phyloP scores from a whole-genome alignment of 2,888 invertebrate genomes.

The Spatulosminthurus flaviceps region DNA sequence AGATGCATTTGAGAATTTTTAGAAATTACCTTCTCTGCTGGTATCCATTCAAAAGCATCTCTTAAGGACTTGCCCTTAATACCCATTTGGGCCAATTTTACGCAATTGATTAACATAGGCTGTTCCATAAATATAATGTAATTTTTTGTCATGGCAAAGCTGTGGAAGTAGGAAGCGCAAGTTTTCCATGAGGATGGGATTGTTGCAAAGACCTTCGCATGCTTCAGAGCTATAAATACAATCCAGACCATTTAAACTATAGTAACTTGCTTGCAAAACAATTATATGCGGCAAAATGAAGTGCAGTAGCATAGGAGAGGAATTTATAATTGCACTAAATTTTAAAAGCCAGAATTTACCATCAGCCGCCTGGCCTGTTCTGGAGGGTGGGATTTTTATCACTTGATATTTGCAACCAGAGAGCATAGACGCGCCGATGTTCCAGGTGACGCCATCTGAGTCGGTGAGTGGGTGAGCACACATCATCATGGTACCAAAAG shows the following conservation, averaged over 20 bases:
- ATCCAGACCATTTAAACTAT: too few relatives aligned
- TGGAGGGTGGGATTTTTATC: constrained; percentile 64
- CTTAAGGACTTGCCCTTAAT: constrained; percentile 66
- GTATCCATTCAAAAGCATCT: constrained; percentile 67
- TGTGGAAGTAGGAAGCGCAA: constrained; percentile 68
- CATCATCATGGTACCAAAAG: constrained; percentile 42
- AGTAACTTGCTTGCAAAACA: background rate
- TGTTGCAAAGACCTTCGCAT: constrained; percentile 65
- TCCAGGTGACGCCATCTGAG: constrained; percentile 59
- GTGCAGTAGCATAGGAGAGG: too few relatives aligned
- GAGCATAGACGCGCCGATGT: constrained; percentile 60
- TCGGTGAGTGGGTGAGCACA: constrained; percentile 60
- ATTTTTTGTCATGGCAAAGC: constrained; percentile 70
- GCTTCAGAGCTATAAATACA: constrained; percentile 60
- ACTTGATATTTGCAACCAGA: constrained; percentile 66
- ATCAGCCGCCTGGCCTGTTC: constrained; percentile 62
- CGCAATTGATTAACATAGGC: constrained; percentile 67
- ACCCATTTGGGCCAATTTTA: constrained; percentile 67
- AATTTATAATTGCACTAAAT: too few relatives aligned
- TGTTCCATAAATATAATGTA: constrained; percentile 70
- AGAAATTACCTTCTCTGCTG: constrained; percentile 66
- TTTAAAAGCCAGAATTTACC: too few relatives aligned
- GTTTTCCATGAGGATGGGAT: constrained; percentile 66
- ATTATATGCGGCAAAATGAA: too few relatives aligned
- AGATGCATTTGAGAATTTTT: too few relatives aligned